phyloP scores from a whole-genome alignment of 2,888 invertebrate genomes.

The Eubasilissa splendida region DNA sequence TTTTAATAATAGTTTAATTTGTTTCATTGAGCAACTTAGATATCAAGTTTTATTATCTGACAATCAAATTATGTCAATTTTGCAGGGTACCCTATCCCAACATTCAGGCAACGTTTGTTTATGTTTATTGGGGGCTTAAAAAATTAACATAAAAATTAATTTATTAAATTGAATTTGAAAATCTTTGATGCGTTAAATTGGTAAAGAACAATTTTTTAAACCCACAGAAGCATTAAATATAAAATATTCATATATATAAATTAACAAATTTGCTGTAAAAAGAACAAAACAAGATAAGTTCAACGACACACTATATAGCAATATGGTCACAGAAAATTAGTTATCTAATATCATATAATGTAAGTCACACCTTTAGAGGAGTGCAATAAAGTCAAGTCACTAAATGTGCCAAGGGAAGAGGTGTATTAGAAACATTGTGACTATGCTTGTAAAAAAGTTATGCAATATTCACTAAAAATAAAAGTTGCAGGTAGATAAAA shows the following conservation, averaged over 20 bases:
- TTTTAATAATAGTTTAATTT: constrained; percentile 30
- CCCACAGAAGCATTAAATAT: constrained; percentile 36
- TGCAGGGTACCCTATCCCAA: constrained; percentile 98
- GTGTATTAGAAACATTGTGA: no score
- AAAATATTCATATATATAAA: constrained; percentile 3
- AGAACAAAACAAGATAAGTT: not conserved
- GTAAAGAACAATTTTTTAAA: constrained; percentile 38
- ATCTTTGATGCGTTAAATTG: not conserved
- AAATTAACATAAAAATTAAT: not conserved
- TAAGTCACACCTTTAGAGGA: no score
- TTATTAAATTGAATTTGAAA: not conserved
- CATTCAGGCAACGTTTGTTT: constrained; percentile 86
- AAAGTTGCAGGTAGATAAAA: no score
- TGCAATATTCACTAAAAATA: no score
- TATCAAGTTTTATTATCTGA: not conserved
- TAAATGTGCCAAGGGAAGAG: no score
- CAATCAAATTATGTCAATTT: constrained; percentile 66
- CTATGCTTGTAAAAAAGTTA: no score
- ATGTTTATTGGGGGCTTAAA: constrained; percentile 45
- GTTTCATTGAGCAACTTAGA: not conserved
- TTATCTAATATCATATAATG: no score
- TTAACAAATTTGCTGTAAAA: constrained; percentile 16
- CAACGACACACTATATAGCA: not conserved
- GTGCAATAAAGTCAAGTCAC: no score
- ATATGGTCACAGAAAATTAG: no score